Evolutionary conservation across 2,888 invertebrate genomes (phyloP).

Genomic region (Conchocele bisecta): DNA sequence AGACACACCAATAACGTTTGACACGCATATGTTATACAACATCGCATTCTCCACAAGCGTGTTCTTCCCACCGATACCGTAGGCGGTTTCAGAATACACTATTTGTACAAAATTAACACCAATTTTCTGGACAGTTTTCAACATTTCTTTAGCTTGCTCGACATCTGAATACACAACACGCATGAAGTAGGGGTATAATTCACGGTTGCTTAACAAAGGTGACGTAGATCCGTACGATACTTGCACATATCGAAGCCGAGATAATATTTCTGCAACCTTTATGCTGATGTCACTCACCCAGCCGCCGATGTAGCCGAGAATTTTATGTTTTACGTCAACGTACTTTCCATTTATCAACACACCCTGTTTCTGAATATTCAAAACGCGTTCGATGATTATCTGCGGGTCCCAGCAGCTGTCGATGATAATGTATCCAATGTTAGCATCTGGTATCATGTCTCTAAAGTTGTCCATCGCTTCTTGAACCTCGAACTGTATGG

Average conservation of each 20-base stretch:
- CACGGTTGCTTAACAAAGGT: conserved; percentile 25
- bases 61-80: conserved; percentile 34
- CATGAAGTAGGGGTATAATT: conserved; percentile 40
- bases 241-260: conserved; percentile 20
- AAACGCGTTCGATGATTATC: conserved; percentile 12
- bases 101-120: conserved; percentile 41
- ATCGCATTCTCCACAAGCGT: not conserved
- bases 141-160: conserved; percentile 34
- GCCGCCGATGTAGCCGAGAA: conserved; percentile 22
- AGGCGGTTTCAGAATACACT: conserved; percentile 35
- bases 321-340: conserved; percentile 11
- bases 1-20: not conserved
- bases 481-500: conserved; percentile 20
- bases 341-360: conserved; percentile 16
- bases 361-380: conserved; percentile 9
- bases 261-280: conserved; percentile 13
- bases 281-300: conserved; percentile 32
- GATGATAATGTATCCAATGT: conserved; percentile 29
- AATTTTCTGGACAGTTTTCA: conserved; percentile 20
- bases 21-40: conserved; percentile 15
- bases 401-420: conserved; percentile 30
- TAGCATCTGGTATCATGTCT: conserved; percentile 9
- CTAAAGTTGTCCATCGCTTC: not conserved
- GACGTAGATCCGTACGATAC: conserved; percentile 31
- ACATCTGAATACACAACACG: conserved; percentile 31